phyloP scores from a whole-genome alignment of 1,140 invertebrate species.

The Drosophila jambulina region DNA sequence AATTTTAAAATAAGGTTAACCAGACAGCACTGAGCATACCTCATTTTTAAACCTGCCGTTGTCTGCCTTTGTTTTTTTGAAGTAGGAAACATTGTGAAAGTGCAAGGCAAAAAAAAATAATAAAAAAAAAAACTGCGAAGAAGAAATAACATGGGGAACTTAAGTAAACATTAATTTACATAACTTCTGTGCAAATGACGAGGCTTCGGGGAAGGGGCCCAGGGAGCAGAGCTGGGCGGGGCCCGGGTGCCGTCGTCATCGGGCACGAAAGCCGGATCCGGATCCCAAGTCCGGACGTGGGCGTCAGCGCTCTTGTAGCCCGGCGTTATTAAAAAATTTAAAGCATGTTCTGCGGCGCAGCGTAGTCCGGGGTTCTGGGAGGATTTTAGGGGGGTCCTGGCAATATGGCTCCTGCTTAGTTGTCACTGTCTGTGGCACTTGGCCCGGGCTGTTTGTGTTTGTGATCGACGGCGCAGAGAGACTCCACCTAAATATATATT shows the following conservation, averaged over 20 bases:
- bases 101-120: conserved; percentile 54
- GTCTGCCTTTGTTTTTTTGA: conserved; percentile 82
- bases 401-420: conserved; percentile 73
- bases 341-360: conserved; percentile 83
- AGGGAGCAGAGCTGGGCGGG: conserved; percentile 4
- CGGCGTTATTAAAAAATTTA: conserved; percentile 84
- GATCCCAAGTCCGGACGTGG: conserved; percentile 72
- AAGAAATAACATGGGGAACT: conserved; percentile 84
- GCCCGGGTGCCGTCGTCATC: conserved; percentile 34
- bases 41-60: conserved; percentile 15
- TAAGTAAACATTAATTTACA: conserved; percentile 85
- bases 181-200: conserved; percentile 84
- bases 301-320: conserved; percentile 80
- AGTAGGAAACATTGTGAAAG: conserved; percentile 78
- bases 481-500: conserved; percentile 16
- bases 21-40: not conserved
- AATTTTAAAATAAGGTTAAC: not conserved
- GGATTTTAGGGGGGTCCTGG: conserved; percentile 19
- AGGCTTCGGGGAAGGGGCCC: conserved; percentile 37
- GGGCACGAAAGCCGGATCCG: conserved; percentile 74
- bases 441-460: conserved; percentile 63
- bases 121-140: conserved; percentile 46
- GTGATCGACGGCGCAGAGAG: conserved; percentile 70
- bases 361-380: conserved; percentile 6
- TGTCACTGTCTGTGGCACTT: conserved; percentile 63